Conservation (phyloP, 2,113 vertebrate genomes). For the Paracanthobrama guichenoti region DNA sequence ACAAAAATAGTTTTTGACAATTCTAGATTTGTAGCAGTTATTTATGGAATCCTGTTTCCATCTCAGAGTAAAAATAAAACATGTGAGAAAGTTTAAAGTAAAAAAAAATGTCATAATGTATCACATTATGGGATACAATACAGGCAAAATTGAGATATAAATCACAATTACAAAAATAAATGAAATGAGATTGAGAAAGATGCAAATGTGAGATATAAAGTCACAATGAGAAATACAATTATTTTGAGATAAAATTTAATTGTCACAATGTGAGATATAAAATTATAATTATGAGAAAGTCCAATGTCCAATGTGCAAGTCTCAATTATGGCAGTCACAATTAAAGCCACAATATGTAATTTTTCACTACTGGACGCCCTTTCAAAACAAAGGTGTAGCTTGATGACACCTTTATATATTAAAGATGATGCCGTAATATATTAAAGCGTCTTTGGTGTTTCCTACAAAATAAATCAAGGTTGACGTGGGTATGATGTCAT, state of each 20-base stretch:
- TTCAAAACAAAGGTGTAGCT: no score
- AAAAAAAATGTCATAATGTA: neutral
- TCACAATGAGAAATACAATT: neutral
- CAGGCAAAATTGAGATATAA: neutral
- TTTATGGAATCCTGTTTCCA: constrained; percentile 1
- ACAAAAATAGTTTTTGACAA: constrained; percentile 26
- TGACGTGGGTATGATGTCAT: no score
- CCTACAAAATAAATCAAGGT: no score
- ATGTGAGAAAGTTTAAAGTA: neutral
- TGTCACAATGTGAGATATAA: neutral
- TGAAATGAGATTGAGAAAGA: no score
- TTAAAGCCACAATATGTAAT: no score
- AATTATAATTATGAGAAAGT: neutral
- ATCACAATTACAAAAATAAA: no score
- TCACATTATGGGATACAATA: neutral
- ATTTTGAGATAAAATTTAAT: no score
- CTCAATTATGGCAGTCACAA: neutral
- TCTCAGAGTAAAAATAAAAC: neutral
- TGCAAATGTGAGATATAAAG: neutral
- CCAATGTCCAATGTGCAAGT: neutral
- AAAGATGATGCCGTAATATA: no score
- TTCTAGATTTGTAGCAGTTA: neutral
- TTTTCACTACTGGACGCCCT: no score
- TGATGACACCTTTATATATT: no score
- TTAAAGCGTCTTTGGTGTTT: no score